phyloP scores from a whole-genome alignment of 2,797 vertebrate species.

The Parauchenoglanis ngamensis region DNA sequence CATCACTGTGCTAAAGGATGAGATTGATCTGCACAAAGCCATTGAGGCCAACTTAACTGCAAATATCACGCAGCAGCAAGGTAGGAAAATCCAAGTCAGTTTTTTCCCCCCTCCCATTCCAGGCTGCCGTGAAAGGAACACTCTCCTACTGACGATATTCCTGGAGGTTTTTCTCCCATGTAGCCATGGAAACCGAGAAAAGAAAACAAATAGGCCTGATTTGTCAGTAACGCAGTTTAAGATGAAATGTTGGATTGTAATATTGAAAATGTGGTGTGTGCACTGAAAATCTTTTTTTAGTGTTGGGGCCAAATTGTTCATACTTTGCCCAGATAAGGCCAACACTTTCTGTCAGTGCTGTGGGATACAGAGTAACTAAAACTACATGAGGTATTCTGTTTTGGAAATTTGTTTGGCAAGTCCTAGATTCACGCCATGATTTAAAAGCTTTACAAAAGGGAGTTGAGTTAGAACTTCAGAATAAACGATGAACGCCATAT shows the following conservation, averaged over 20 bases:
- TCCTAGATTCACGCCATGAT: no score
- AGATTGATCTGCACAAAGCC: constrained; percentile 58
- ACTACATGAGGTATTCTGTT: neutral
- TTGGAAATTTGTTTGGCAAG: neutral
- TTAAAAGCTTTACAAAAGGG: neutral
- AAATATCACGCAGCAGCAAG: constrained; percentile 62
- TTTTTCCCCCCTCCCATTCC: constrained; percentile 32
- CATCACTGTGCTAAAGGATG: constrained; percentile 64
- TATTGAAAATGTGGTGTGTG: neutral
- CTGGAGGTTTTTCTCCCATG: constrained; percentile 64
- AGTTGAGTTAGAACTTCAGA: neutral
- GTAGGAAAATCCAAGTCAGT: constrained; percentile 72
- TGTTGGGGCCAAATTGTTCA: neutral
- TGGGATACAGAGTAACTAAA: neutral
- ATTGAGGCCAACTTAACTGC: constrained; percentile 67
- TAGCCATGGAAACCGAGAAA: constrained; percentile 65
- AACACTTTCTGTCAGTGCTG: neutral
- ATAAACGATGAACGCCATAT: neutral
- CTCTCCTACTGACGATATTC: constrained; percentile 66
- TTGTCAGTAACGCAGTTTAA: constrained; percentile 34
- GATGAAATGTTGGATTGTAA: neutral
- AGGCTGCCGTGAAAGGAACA: constrained; percentile 67
- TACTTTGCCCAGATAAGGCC: constrained; percentile 38
- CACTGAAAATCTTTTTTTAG: constrained; percentile 15
- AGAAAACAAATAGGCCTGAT: constrained; percentile 64